Base-by-base conservation (phyloP, 1,140 invertebrate species). In the Eumeta japonica region DNA sequence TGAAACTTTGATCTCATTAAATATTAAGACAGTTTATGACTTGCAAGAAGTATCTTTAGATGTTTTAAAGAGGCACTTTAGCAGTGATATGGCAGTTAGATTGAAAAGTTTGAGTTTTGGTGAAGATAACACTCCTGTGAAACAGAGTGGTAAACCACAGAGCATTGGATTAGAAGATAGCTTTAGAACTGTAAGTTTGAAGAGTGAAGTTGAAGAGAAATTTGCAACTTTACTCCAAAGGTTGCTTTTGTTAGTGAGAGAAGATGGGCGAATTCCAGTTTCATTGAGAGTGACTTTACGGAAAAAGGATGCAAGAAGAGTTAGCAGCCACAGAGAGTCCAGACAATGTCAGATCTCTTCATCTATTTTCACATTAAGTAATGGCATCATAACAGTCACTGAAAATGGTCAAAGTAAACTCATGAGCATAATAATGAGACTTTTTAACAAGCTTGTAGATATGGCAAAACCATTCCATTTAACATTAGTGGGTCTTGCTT, bases 161-260 rank as follows among this genome's bases (percentile, higher is more conserved):
- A 82, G 81, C 37, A 80, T 90, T 55, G 85, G 88, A 18, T 60
- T 90, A 41, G 88, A 90, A 53, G 88, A 90, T 62, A 81, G 85
- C 28, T 86, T 85, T 58, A 82, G 80, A 47, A 81, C 80, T 35
- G 81, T 88, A 12, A 84, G 80, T 39, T 75, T 83, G 1, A 81
- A 84, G 45, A 81, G 79, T 41, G 87, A 89, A 55, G 84, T 88
- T 1, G 81, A 83, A 52, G 81, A 83, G 3, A 83, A 84, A 49
- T 77, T 89, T 44, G 61, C 76, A 35, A 79, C 81, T 45, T 56
- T 90, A 20, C 58, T 89, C 15, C 78, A 81, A 45, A 78, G 88
- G 52, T 62, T 90, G 14, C 66, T 88, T 28, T 80, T 83, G 35
- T 70, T 89, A 39, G 81, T 88, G 1, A 77, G 79, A 28, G 84